phyloP scores from a whole-genome alignment of 2,113 vertebrate genomes.

The Corythoichthys intestinalis region DNA sequence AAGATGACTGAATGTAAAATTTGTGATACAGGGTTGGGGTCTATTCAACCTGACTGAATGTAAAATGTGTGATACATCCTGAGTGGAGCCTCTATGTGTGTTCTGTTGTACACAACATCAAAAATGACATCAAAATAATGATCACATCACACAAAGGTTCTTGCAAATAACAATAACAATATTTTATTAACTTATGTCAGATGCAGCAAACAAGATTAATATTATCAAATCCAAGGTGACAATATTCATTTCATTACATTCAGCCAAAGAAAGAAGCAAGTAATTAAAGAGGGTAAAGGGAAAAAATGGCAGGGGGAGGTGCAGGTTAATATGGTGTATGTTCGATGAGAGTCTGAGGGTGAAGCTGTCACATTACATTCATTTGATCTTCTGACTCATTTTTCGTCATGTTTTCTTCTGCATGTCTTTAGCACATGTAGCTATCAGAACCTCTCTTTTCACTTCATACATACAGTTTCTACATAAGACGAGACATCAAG shows the following conservation, averaged over 20 bases:
- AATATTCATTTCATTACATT: conserved; percentile 66
- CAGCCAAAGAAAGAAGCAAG: conserved; percentile 52
- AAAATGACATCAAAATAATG: neutral
- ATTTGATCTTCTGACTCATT: conserved; percentile 9
- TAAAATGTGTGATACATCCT: neutral
- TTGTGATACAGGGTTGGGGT: too few relatives aligned
- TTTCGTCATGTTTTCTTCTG: conserved; percentile 5
- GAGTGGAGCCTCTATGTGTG: neutral
- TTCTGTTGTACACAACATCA: neutral
- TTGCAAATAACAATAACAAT: conserved; percentile 67
- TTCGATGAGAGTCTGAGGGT: conserved; percentile 11
- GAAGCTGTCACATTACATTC: conserved; percentile 46
- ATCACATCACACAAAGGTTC: conserved; percentile 4
- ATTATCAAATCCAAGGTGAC: conserved; percentile 59
- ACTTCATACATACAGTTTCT: conserved; percentile 9
- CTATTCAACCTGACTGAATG: neutral
- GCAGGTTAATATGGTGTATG: conserved; percentile 6
- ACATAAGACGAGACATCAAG: neutral
- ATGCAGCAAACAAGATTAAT: conserved; percentile 64
- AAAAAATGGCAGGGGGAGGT: conserved; percentile 16
- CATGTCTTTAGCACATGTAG: neutral
- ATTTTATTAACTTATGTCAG: conserved; percentile 68
- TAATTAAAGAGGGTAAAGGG: conserved; percentile 6
- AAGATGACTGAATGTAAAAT: neutral
- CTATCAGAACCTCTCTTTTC: neutral